Base-by-base conservation (phyloP, 2,113 vertebrate species). In the Leucopsar rothschildi region DNA sequence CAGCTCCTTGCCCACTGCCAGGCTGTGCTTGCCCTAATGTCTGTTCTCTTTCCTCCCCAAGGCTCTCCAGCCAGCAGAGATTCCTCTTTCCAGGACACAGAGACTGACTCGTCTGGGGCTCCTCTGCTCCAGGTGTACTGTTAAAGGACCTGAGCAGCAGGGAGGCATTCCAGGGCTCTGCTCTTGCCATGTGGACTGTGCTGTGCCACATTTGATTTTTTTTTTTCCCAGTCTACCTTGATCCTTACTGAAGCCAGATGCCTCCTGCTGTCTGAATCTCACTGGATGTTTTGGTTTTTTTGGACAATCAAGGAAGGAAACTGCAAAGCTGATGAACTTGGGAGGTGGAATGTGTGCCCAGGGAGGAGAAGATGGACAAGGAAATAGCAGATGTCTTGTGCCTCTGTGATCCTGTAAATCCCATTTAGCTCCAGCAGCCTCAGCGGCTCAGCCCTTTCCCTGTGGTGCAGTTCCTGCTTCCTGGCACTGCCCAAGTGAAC, bases 81-180 rank as follows among this genome's bases (percentile, higher is more conserved):
- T 15, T 97, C 98, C 20, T 99, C 98, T 93, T 98, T 98, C 89
- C 98, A 98, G 25, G 98, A 99, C 95, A 98, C 98, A 3, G 99
- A 99, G 95, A 98, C 98, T 18, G 98, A 99, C 95, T 99, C 98
- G 0, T 99, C 99, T 4, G 99, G 99, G 27, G 98, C 98, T 20
- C 99, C 99, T 29, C 97, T 99, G 94, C 98, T 99, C n/a, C 97
- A 98, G 87, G 98, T 98, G 70, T 98, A 98, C 69, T 98, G 98
- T 76, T 98, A 60, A 83, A 76, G 90, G 93, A 95, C 86, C 77
- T 28, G 1, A 23, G 88, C 68, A 85, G 80, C 53, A 35, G 55
- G 53, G 64, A 31, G 71, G 37, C 31, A 0, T 24, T 15, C 22
- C 15, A 2, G 50, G 53, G 59, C 66, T 84, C 44, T 73, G 71